phyloP scores from a whole-genome alignment of 2,797 vertebrate genomes.

The Lithobates pipiens region DNA sequence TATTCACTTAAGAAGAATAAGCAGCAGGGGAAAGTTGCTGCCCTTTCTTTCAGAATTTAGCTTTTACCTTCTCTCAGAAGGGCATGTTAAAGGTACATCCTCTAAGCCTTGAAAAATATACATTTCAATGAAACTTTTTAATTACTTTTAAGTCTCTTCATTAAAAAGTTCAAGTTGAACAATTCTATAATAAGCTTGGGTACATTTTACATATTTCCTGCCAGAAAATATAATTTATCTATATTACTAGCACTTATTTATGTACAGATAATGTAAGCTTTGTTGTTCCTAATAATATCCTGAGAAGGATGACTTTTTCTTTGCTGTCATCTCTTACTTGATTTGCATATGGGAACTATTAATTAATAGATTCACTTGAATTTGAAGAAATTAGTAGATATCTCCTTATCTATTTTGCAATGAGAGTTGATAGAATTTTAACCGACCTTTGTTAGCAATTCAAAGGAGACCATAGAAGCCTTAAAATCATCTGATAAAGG shows the following conservation, averaged over 20 bases:
- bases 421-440: background rate
- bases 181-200: background rate
- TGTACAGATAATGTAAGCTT: background rate
- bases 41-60: conserved; percentile 62
- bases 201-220: background rate
- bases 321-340: background rate
- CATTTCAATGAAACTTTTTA: conserved; percentile 60
- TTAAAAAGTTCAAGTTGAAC: conserved; percentile 26
- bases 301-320: background rate
- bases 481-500: background rate
- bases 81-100: conserved; percentile 62
- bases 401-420: background rate
- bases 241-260: background rate
- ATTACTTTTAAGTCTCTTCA: conserved; percentile 33
- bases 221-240: background rate
- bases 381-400: background rate
- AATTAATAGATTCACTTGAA: background rate
- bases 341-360: background rate
- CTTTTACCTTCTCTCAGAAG: conserved; percentile 68
- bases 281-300: background rate
- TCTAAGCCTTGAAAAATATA: conserved; percentile 54
- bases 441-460: background rate
- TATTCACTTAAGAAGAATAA: conserved; percentile 61
- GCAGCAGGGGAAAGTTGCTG: conserved; percentile 60
- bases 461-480: background rate